These are phyloP conservation scores for Hymenochirus boettgeri DNA, from an alignment of 2,113 vertebrate species.

Conservation along the genomic window DNA sequence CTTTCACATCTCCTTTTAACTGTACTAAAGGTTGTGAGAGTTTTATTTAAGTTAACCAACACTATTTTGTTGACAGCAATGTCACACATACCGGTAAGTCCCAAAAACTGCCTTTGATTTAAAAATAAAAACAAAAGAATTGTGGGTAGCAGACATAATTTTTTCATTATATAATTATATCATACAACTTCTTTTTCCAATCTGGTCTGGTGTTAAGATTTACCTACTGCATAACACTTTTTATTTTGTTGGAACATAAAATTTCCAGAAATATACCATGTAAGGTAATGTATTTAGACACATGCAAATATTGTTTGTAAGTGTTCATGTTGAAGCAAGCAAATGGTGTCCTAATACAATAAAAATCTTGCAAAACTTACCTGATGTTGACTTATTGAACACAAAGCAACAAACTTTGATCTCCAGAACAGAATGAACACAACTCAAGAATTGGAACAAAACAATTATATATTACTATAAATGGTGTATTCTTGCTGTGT, in stretches of 20 bases:
- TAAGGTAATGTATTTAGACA: not conserved
- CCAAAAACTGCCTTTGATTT: too few species aligned
- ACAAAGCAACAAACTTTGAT: constrained; percentile 43
- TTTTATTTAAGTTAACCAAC: too few species aligned
- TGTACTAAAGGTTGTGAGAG: too few species aligned
- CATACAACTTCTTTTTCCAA: too few species aligned
- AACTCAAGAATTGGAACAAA: not conserved
- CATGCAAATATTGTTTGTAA: constrained; percentile 1
- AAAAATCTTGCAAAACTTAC: constrained; percentile 52
- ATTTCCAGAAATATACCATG: not conserved
- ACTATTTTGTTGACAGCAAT: too few species aligned
- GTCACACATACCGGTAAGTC: too few species aligned
- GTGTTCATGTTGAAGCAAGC: not conserved
- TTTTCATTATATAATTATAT: too few species aligned
- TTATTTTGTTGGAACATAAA: not conserved
- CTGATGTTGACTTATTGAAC: constrained; percentile 49
- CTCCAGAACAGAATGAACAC: constrained; percentile 6
- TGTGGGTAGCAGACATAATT: too few species aligned
- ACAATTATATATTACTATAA: not conserved
- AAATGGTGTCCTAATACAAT: constrained; percentile 22
- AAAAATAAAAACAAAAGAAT: too few species aligned
- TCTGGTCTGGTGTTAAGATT: too few species aligned
- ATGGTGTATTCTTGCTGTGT: too few species aligned
- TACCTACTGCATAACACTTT: not conserved
- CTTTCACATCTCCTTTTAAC: too few species aligned